Evolutionary conservation across 2,797 vertebrate species (phyloP), one percentile per base, ranked within the genome.

Genomic region (Girardinus metallicus): DNA sequence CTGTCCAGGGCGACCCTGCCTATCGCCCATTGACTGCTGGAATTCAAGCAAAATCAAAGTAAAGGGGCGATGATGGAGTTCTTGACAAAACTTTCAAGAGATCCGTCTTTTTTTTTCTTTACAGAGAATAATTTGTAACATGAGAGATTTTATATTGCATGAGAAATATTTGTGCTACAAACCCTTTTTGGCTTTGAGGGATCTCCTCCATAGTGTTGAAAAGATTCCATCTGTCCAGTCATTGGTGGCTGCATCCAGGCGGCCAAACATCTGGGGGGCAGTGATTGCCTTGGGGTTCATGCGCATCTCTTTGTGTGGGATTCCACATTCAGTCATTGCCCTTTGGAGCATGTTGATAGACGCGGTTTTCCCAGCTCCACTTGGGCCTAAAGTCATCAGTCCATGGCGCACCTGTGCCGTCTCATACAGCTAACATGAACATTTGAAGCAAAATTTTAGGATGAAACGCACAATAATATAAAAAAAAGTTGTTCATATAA

Each of bases 261-360:
- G 96, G 26, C 98, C 98, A 72, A 99, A 99, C 98, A 99, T 99
- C 88, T 99, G 98, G 0, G 97, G 83, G 3, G 97, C 97, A 1
- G 98, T 98, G 80, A 99, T 98, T 39, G 98, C 97, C 94, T 99
- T 99, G 15, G 98, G 98, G 90, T 99, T 99, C 97, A 99, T 98
- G 72, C 97, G 95, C 97, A 99, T 96, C 94, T 98, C 98, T 82
- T 96, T 96, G 88, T 99, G 97, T 16, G 96, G 96, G 47, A 94
- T 88, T 73, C 97, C 97, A 89, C 97, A 97, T 55, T 96, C 97
- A 75, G 95, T 95, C 96, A 99, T 93, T 29, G 97, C 95, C 87
- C 93, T 96, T 97, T 98, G 97, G 70, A 99, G 91, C 44, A 95
- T 96, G 78, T 97, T 96, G 84, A 98, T 98, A 75, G 96, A 97